Evolutionary conservation across 2,888 invertebrate species (phyloP).

Genomic region (Melikaiella ostensackeni): DNA sequence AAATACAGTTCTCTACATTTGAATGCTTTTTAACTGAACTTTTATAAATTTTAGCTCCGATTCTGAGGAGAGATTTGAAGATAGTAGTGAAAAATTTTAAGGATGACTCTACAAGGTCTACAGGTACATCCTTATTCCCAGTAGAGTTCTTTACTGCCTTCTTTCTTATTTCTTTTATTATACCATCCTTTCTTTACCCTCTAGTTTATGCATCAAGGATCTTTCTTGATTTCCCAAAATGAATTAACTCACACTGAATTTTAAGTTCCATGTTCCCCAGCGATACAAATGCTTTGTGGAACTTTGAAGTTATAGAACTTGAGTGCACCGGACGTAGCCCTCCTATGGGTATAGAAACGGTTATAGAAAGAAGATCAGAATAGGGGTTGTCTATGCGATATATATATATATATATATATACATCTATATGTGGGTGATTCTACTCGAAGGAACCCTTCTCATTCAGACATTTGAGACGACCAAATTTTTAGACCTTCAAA

Average conservation of each 20-base stretch:
- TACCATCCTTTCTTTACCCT: not conserved
- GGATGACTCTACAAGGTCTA: not conserved
- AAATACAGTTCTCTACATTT: no score
- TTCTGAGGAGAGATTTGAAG: no score
- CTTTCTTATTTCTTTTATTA: not conserved
- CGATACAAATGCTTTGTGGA: constrained; percentile 5
- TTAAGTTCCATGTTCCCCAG: not conserved
- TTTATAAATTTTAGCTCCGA: no score
- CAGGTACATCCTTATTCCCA: not conserved
- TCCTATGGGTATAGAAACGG: constrained; percentile 10
- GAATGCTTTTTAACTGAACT: no score
- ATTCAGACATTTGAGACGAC: no score
- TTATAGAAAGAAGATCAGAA: constrained; percentile 11
- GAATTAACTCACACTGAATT: not conserved
- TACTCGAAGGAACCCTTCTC: no score
- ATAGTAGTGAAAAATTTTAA: no score
- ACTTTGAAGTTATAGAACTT: constrained; percentile 12
- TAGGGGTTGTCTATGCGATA: not conserved
- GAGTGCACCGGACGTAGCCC: not conserved
- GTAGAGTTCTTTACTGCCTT: not conserved
- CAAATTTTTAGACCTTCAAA: no score
- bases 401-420: not conserved
- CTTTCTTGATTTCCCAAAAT: not conserved
- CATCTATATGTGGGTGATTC: no score
- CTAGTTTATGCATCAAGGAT: constrained; percentile 5